These are phyloP conservation scores for Sarcophaga bullata DNA, from an alignment of 1,140 invertebrate species.

Conservation along the genomic window DNA sequence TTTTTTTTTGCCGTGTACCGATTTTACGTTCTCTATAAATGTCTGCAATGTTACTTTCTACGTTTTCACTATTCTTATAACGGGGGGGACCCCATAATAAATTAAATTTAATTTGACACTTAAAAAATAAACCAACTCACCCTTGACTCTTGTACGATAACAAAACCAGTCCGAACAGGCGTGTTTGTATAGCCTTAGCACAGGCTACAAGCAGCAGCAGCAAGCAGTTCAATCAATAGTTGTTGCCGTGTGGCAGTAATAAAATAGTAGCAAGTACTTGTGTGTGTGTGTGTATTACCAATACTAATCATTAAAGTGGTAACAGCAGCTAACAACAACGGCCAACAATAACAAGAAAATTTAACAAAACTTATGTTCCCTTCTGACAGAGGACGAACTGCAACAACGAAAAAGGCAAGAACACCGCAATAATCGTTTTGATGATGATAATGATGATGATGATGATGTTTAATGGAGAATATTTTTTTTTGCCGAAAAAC, in stretches of 20 bases:
- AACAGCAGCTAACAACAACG: not conserved
- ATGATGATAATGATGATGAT: not conserved
- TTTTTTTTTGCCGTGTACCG: not conserved
- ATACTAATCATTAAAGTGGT: not conserved
- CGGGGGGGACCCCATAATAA: not conserved
- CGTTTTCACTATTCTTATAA: not conserved
- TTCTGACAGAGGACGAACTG: not conserved
- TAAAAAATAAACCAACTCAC: constrained; percentile 7
- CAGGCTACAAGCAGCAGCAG: not conserved
- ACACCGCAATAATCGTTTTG: not conserved
- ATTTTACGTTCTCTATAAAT: not conserved
- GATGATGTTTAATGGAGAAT: no score
- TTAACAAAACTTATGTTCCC: not conserved
- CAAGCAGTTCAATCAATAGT: no score
- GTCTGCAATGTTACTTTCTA: not conserved
- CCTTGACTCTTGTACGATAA: not conserved
- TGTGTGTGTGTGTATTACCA: not conserved
- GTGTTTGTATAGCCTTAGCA: not conserved
- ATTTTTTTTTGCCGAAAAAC: not conserved
- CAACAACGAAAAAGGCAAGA: not conserved
- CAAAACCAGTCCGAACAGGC: not conserved
- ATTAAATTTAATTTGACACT: constrained; percentile 21
- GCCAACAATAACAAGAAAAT: not conserved
- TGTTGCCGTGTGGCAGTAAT: not conserved
- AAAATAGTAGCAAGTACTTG: not conserved